Conservation (phyloP, 2,888 invertebrate species). For the Ethmia dodecea region DNA sequence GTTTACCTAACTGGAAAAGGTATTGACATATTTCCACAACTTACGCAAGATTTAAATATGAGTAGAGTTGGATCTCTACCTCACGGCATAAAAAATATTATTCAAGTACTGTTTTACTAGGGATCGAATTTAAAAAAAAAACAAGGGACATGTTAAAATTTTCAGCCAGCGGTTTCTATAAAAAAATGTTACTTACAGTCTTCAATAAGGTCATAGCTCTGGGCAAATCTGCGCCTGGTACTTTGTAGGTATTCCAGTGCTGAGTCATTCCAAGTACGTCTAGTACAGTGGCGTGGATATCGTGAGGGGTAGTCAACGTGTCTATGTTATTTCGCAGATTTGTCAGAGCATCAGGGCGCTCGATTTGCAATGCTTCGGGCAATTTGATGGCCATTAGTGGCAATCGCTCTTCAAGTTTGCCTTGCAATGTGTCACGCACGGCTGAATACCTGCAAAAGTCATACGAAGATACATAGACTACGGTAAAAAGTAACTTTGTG, state of each 20-base stretch:
- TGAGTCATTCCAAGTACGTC: constrained; percentile 18
- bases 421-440: constrained; percentile 91
- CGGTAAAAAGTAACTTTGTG: neutral
- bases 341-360: constrained; percentile 77
- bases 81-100: too few relatives aligned
- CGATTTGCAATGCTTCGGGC: constrained; percentile 81
- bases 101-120: too few relatives aligned
- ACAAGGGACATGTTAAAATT: neutral
- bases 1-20: neutral
- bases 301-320: constrained; percentile 89
- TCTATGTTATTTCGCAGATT: constrained; percentile 81
- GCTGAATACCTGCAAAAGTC: constrained; percentile 88
- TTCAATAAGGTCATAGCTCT: constrained; percentile 80
- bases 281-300: constrained; percentile 83
- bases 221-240: constrained; percentile 68
- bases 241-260: constrained; percentile 37
- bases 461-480: too few relatives aligned
- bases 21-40: neutral
- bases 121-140: too few relatives aligned
- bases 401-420: constrained; percentile 92
- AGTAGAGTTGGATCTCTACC: too few relatives aligned
- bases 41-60: too few relatives aligned
- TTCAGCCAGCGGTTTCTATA: neutral
- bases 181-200: constrained; percentile 57
- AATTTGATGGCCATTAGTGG: constrained; percentile 89